Evolutionary conservation across 1,140 invertebrate genomes (phyloP).

Genomic region (Nylanderia fulva): DNA sequence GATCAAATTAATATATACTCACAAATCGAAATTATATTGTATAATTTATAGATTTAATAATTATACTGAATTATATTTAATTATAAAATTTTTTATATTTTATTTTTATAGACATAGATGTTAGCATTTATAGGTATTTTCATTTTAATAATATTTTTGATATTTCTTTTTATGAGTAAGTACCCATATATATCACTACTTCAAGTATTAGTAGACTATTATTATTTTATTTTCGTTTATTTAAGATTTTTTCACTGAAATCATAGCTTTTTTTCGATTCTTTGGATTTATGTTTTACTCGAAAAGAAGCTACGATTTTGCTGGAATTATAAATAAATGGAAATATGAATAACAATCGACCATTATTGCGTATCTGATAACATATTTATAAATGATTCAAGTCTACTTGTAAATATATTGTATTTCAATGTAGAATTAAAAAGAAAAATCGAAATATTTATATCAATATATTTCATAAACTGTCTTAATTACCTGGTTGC

Average conservation of each 20-base stretch:
- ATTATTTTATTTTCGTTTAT: not conserved
- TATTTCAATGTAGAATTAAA: not conserved
- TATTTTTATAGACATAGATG: too few species aligned
- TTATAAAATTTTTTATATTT: too few species aligned
- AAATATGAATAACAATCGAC: not conserved
- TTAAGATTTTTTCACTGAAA: not conserved
- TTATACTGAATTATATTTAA: too few species aligned
- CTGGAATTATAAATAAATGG: not conserved
- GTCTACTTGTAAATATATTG: not conserved
- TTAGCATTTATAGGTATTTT: too few species aligned
- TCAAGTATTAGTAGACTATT: not conserved
- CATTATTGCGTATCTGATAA: not conserved
- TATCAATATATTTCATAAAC: not conserved
- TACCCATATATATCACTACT: not conserved
- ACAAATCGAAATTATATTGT: not conserved
- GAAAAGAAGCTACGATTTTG: not conserved
- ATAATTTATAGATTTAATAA: not conserved
- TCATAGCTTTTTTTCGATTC: not conserved
- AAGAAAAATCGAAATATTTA: not conserved
- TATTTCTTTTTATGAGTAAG: not conserved
- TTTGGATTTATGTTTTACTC: not conserved
- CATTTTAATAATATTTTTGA: too few species aligned
- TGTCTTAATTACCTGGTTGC: constrained; percentile 74
- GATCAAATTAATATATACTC: not conserved
- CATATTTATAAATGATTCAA: not conserved